Evolutionary conservation across 2,797 vertebrate species (phyloP), one percentile per base, ranked within the genome.

Genomic region (Anas acuta): DNA sequence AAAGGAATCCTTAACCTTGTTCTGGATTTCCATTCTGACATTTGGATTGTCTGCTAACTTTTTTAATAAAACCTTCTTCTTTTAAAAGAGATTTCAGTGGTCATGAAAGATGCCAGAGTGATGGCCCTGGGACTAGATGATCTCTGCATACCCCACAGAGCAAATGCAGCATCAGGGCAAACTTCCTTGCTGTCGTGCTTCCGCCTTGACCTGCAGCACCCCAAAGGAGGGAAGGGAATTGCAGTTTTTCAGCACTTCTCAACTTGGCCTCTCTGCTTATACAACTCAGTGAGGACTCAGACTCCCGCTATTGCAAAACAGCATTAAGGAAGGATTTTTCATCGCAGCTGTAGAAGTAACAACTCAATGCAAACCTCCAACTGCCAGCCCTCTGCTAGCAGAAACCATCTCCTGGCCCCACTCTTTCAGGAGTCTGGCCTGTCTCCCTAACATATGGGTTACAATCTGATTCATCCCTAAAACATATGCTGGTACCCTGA

Each of bases 111-210:
- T 84, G 79, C 66, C 37, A 12, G 67, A 79, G 78, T 94, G 93
- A 91, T 74, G 85, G 92, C 73, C 30, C 61, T 11, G 91, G 84
- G 91, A 89, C 45, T 75, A 53, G 73, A 61, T 74, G 78, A 92
- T 93, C 82, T 91, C 90, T 95, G 64, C 90, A 94, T 86, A 95
- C 56, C 62, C 73, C 65, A 51, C 39, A 65, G 35, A 81, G 79
- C 74, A 78, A 86, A 62, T 37, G 71, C 87, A 89, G 89, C 69
- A 82, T 32, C 58, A 89, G 93, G 88, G 57, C 91, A 92, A 64
- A 30, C 0, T 13, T 84, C 32, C 71, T 83, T 82, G 81, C 41
- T 41, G 11, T 69, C 51, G 65, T 69, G n/a, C 76, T 87, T 84
- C 74, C 37, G 73, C 87, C 84, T 93, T 90, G 84, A 92, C 89